These are phyloP conservation scores for Diadumene lineata DNA, from an alignment of 92 coral and sea anemone species.

Conservation along the genomic window DNA sequence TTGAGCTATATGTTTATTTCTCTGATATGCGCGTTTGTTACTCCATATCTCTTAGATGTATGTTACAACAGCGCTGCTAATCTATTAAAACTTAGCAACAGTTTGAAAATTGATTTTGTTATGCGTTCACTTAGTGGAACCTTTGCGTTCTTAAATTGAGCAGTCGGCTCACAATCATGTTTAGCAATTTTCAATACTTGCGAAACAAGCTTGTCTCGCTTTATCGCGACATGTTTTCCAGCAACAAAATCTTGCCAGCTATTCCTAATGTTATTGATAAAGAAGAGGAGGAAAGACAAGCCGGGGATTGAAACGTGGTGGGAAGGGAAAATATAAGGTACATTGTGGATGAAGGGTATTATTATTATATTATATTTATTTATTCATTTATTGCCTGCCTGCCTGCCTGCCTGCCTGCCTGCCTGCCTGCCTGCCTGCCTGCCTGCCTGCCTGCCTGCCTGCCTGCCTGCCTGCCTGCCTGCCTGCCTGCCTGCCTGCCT, in stretches of 20 bases:
- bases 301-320: too few species aligned
- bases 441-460: too few species aligned
- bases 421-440: too few species aligned
- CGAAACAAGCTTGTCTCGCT: not conserved
- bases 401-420: too few species aligned
- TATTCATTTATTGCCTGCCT: too few species aligned
- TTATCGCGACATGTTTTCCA: not conserved
- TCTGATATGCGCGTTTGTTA: not conserved
- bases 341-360: too few species aligned
- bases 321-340: too few species aligned
- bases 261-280: too few species aligned
- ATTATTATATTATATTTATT: too few species aligned
- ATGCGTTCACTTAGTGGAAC: not conserved
- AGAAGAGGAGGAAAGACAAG: too few species aligned
- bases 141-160: not conserved
- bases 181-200: not conserved
- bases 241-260: not conserved
- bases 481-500: too few species aligned
- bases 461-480: too few species aligned
- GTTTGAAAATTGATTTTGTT: not conserved
- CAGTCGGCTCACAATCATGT: not conserved
- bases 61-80: not conserved
- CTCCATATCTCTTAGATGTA: not conserved
- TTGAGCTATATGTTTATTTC: not conserved
- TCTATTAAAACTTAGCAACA: not conserved